A percentile compares a stretch with the other conserved stretches of the same genome.
Evolutionary conservation across 2,113 vertebrate genomes (phyloP).

Genomic region (Sapayoa aenigma): DNA sequence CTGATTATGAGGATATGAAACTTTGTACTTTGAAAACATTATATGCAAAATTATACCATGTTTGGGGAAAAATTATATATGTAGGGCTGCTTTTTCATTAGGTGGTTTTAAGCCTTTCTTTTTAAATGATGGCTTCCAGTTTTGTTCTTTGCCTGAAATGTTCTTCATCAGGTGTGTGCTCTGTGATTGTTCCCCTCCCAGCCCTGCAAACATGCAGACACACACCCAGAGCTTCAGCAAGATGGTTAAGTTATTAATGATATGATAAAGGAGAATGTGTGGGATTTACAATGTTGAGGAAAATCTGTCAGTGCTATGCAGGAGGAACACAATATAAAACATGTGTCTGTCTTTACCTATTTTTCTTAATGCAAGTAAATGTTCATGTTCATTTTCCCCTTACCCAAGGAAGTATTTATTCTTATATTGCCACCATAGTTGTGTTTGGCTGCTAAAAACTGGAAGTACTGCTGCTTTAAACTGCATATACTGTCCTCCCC

Average conservation of each 20-base stretch:
- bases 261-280: not conserved
- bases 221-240: not conserved
- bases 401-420: not conserved
- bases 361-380: not conserved
- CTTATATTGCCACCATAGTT: not conserved
- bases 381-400: not conserved
- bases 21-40: too few species aligned
- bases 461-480: not conserved
- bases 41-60: not conserved
- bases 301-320: not conserved
- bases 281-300: not conserved
- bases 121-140: not conserved
- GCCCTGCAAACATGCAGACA: not conserved
- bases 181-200: not conserved
- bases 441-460: not conserved
- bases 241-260: not conserved
- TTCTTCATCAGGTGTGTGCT: not conserved
- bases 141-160: not conserved
- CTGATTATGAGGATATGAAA: not conserved
- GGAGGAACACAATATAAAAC: not conserved
- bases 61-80: not conserved
- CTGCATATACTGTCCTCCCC: not conserved
- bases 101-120: not conserved
- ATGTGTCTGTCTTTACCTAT: not conserved
- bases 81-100: not conserved